Conservation (phyloP, 2,113 vertebrate genomes). For the Sceloporus tristichus region DNA sequence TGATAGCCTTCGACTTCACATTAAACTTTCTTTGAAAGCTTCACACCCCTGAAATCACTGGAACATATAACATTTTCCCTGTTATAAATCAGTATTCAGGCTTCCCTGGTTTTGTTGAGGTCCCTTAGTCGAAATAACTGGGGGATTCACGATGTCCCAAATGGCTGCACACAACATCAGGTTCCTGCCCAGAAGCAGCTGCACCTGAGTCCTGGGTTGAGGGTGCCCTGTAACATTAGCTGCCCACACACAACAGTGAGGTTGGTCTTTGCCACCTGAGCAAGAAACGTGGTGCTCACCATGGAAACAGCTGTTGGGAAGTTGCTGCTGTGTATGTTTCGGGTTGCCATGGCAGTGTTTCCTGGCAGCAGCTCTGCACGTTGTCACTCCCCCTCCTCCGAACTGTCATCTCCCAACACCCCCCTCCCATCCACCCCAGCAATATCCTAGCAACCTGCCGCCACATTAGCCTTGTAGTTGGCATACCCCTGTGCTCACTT, state of each 20-base stretch:
- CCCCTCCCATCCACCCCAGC: conserved; percentile 27
- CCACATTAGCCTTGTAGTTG: conserved; percentile 28
- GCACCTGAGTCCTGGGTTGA: background rate
- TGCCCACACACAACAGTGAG: conserved; percentile 1
- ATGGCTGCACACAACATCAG: background rate
- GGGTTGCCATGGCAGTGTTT: conserved; percentile 37
- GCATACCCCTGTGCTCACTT: conserved; percentile 13
- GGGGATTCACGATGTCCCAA: background rate
- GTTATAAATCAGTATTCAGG: background rate
- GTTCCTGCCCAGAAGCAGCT: background rate
- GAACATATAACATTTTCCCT: background rate
- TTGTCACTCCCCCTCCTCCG: conserved; percentile 48
- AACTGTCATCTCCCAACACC: conserved; percentile 41
- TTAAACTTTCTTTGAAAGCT: no score
- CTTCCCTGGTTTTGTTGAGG: no score
- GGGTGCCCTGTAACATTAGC: background rate
- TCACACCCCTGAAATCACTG: background rate
- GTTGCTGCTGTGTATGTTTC: conserved; percentile 35
- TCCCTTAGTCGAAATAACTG: background rate
- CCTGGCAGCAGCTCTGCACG: conserved; percentile 39
- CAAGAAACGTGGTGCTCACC: conserved; percentile 13
- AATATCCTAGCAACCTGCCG: conserved; percentile 39
- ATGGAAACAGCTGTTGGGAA: conserved; percentile 47
- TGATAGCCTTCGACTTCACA: no score
- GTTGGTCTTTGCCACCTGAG: conserved; percentile 38